These are phyloP conservation scores for Cordylochernes scorpioides DNA, from an alignment of 2,888 invertebrate species.

Conservation along the genomic window DNA sequence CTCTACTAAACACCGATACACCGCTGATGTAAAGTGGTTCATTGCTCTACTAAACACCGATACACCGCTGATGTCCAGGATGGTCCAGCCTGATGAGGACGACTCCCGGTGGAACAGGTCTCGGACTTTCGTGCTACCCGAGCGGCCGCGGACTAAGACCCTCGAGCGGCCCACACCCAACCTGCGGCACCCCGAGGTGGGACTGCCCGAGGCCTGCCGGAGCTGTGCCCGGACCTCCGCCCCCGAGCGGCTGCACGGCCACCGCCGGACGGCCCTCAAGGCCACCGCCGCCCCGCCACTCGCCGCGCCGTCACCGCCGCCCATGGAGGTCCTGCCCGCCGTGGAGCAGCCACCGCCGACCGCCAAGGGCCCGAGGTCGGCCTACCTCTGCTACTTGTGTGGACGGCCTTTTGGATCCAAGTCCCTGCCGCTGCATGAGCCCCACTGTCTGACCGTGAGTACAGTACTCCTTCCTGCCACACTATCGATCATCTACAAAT, in stretches of 20 bases:
- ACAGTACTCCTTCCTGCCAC: no score
- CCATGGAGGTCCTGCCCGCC: neutral
- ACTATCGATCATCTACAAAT: no score
- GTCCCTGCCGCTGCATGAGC: conserved; percentile 6
- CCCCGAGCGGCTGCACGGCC: conserved; percentile 1
- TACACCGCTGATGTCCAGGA: no score
- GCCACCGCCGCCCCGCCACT: neutral
- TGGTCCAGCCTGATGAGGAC: no score
- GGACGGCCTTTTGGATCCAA: conserved; percentile 5
- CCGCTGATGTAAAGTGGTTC: no score
- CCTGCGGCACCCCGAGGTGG: conserved; percentile 7
- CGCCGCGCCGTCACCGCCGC: neutral
- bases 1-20: no score
- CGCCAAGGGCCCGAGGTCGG: neutral
- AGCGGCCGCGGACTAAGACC: conserved; percentile 6
- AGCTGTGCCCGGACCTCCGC: neutral
- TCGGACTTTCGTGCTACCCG: neutral
- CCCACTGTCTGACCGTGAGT: conserved; percentile 7
- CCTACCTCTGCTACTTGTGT: conserved; percentile 3
- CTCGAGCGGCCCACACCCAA: conserved; percentile 7
- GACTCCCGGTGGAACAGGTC: no score
- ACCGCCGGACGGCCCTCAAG: neutral
- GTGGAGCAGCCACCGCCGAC: conserved; percentile 4
- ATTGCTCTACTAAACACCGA: no score
- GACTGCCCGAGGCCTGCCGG: neutral